Conservation (phyloP, 2,888 invertebrate species). For the Synanthedon myopaeformis region DNA sequence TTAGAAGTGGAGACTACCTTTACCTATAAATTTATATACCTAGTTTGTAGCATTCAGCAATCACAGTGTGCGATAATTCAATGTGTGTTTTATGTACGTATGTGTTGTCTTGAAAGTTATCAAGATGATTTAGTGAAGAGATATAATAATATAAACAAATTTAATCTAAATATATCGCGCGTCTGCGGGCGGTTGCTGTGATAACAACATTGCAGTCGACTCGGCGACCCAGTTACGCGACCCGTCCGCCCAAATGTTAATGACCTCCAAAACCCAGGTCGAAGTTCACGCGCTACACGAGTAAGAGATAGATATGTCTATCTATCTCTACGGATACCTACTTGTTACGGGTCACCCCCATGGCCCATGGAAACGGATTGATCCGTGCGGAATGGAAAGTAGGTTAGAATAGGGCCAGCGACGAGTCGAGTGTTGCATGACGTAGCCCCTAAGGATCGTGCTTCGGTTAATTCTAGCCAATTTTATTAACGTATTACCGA, state of each 20-base stretch:
- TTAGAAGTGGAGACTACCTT: no score
- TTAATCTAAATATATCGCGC: conserved; percentile 2
- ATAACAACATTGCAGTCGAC: conserved; percentile 56
- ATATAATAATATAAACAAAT: neutral
- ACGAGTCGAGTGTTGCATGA: conserved; percentile 11
- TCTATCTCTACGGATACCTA: conserved; percentile 33
- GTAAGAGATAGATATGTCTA: conserved; percentile 39
- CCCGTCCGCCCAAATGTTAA: conserved; percentile 65
- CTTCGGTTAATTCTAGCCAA: neutral
- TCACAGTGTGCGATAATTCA: no score
- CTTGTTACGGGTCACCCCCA: conserved; percentile 51
- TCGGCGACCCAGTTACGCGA: conserved; percentile 58
- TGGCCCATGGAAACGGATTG: conserved; percentile 32
- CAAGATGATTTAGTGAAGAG: neutral
- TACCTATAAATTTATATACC: no score
- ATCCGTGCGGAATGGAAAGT: conserved; percentile 52
- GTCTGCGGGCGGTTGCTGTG: conserved; percentile 36
- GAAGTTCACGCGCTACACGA: conserved; percentile 67
- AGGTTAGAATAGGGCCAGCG: conserved; percentile 35
- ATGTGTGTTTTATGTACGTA: no score
- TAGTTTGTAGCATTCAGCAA: no score
- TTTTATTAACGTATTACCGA: no score
- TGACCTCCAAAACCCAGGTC: conserved; percentile 70
- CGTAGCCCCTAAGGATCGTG: conserved; percentile 12
- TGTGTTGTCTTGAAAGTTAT: no score